Base-by-base conservation (phyloP, 2,888 invertebrate species). In the Ptilodon capucinus region DNA sequence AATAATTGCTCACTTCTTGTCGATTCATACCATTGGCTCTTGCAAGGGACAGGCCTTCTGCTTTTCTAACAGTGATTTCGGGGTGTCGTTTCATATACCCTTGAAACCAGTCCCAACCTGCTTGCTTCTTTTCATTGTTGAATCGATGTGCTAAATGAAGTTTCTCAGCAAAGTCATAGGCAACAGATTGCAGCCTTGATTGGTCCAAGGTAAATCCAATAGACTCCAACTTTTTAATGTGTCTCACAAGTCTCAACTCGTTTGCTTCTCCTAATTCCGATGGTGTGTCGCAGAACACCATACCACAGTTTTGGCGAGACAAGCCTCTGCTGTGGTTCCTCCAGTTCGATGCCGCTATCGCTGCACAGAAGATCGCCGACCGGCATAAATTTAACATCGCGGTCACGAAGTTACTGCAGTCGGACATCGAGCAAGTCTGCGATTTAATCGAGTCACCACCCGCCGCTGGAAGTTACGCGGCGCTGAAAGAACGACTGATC, bases 1-100 rank as follows among this genome's bases (percentile, higher is more conserved):
- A 70, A 39, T 68, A 62, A 6, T 56, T 48, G 17, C 43, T 42
- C 23, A 71, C 60, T 58, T 64, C 66, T 50, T 60, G 51, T 60
- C 59, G 57, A 47, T 54, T 71, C 42, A 75, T 51, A 44, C 57
- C 55, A 40, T 58, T 41, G 40, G 59, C 60, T 45, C 69, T 54
- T 42, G 59, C 60, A 8, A 65, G 17, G 21, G 71, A 58, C 39
- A 74, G 54, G 25, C 65, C 65, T 64, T 34, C 19, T 19, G 42
- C 42, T 42, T 42, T 32, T 18, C 42, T 30, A 19, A 42, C 32
- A 42, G 42, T 32, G 5, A 34, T 13, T 19, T 42, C 42, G 7
- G 42, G 32, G 32, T 42, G 18, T 42, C 32, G 19, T 19, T 42
- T 19, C 18, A 42, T 42, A 34, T 32, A 42, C 32, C 42, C 32